Evolutionary conservation across 2,113 vertebrate genomes (phyloP).

Genomic region (Caloenas nicobarica): DNA sequence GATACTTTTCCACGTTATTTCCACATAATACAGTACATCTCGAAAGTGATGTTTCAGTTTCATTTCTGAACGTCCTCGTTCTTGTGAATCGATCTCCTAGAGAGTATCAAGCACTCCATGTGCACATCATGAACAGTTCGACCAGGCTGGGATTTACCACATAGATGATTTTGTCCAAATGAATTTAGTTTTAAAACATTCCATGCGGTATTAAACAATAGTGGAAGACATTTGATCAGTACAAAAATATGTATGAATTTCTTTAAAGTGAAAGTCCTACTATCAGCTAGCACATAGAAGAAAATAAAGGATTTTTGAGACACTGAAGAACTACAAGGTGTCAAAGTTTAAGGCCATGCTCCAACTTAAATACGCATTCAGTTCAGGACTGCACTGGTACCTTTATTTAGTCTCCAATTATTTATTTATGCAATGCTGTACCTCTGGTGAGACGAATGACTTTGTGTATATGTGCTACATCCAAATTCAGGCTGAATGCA

Average conservation of each 20-base stretch:
- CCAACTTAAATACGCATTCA: background rate
- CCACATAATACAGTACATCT: background rate
- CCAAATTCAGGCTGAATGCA: background rate
- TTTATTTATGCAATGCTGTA: background rate
- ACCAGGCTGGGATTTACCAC: background rate
- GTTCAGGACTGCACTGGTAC: background rate
- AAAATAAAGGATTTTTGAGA: background rate
- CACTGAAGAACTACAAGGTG: background rate
- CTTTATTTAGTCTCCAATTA: background rate
- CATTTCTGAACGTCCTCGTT: background rate
- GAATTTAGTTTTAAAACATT: background rate
- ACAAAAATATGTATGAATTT: background rate
- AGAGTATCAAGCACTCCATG: background rate
- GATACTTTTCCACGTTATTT: background rate
- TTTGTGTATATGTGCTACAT: fast-evolving
- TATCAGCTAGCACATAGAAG: background rate
- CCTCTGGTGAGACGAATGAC: background rate
- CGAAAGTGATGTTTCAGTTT: background rate
- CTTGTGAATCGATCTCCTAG: background rate
- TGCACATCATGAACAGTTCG: background rate
- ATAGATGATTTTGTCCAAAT: background rate
- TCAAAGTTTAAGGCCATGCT: background rate
- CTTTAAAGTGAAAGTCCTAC: background rate
- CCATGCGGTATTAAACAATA: background rate
- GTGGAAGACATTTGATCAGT: background rate